A percentile compares a stretch with the other conserved stretches of the same genome.
phyloP scores from a whole-genome alignment of 2,797 vertebrate genomes.

The Falco cherrug region DNA sequence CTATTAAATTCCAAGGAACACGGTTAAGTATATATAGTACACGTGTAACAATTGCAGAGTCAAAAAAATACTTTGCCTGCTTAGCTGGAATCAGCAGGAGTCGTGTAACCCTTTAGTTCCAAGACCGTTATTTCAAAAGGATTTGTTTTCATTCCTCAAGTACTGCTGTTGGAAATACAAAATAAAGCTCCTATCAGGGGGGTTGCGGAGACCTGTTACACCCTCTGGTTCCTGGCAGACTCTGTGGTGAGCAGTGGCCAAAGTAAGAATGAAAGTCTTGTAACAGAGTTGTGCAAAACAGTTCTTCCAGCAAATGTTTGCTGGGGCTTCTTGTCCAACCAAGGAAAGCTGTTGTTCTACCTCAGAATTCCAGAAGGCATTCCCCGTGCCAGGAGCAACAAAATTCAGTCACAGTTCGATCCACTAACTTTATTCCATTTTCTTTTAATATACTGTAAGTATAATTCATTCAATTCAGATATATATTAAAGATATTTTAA shows the following conservation, averaged over 20 bases:
- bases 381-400: background rate
- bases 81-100: constrained; percentile 37
- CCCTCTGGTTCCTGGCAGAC: rapidly evolving
- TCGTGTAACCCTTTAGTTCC: constrained; percentile 21
- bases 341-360: background rate
- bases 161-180: background rate
- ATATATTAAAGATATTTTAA: background rate
- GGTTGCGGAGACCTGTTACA: background rate
- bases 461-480: background rate
- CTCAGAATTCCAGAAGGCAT: background rate
- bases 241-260: background rate
- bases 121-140: background rate
- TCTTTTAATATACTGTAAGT: background rate
- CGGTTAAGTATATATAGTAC: constrained; percentile 3
- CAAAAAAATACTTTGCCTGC: background rate
- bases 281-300: background rate
- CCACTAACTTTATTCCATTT: background rate
- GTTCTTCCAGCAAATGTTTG: background rate
- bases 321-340: background rate
- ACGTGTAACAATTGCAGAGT: background rate
- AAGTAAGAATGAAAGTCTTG: background rate
- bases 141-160: background rate
- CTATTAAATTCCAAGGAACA: constrained; percentile 58
- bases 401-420: background rate
- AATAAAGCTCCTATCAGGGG: rapidly evolving